phyloP scores from a whole-genome alignment of 2,888 invertebrate species.

The Sipunculus nudus region DNA sequence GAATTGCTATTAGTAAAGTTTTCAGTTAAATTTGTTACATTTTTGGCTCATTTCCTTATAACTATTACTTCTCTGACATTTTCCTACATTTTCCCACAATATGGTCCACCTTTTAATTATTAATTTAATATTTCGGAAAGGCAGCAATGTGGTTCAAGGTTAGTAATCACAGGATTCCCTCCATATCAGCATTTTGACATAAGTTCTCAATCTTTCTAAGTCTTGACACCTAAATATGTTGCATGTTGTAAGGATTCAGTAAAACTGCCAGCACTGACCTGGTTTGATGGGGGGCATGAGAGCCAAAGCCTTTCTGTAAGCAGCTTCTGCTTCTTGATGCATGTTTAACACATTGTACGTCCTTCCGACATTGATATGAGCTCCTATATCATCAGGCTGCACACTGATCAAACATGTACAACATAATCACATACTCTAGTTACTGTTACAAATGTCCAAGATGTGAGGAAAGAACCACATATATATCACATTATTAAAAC shows the following conservation, averaged over 20 bases:
- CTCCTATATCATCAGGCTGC: slow-evolving; percentile 95
- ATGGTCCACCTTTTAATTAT: no score
- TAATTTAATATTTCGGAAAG: no score
- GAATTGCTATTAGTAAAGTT: no score
- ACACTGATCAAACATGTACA: slow-evolving; percentile 70
- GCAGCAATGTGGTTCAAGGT: no score
- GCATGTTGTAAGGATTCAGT: background rate
- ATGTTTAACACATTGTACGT: slow-evolving; percentile 91
- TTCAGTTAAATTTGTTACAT: no score
- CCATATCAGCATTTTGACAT: no score
- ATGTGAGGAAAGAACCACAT: background rate
- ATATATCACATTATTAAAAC: background rate
- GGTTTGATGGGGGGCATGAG: slow-evolving; percentile 61
- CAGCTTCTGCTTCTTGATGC: slow-evolving; percentile 89
- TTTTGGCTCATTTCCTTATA: no score
- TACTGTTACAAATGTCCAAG: background rate
- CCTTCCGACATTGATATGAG: slow-evolving; percentile 95
- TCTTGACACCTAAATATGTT: background rate
- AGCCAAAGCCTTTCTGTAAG: slow-evolving; percentile 78
- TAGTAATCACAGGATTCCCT: no score
- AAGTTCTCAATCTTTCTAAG: no score
- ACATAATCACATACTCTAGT: background rate
- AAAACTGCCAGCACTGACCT: no score
- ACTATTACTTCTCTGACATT: no score
- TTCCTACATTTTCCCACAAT: no score